Evolutionary conservation across 1,140 invertebrate genomes (phyloP), one percentile per base, ranked within the genome.

Genomic region (Trichonephila inaurata): DNA sequence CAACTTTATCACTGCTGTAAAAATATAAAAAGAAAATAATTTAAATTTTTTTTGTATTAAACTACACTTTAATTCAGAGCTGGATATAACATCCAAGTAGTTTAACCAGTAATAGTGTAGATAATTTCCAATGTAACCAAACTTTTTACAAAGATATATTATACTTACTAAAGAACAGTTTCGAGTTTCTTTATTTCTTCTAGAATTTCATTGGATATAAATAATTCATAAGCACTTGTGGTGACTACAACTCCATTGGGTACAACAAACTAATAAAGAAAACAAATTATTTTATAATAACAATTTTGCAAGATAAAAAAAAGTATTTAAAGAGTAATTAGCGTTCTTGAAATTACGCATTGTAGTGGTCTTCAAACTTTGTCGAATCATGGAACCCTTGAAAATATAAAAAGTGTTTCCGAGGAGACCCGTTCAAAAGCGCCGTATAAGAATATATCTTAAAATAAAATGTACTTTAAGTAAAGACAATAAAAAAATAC

Each of bases 201-300:
- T 8, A 82, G 2, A 21, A 66, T 58, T 24, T 66, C 16, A 18
- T 83, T n/a, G 10, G 90, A 66, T 1, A 72, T 2, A 12, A 93
- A 61, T 8, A 40, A n/a, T 66, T 88, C 16, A 60, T 94, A 96
- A 3, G 97, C 97, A 83, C 95, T 94, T 0, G 96, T 96, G 5
- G 97, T 97, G 2, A 97, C 90, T 94, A 97, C 97, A 94, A 97
- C 97, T 58, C 97, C 97, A 91, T 96, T 96, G 7, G 97, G 97
- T 2, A 97, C 96, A 12, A 44, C 40, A 86, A 94, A 89, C 58
- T 89, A 62, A 33, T 40, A 61, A 21, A 19, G 28, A 16, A 61
- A 33, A 77, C 10, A 51, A 10, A 51, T 51, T 64, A 18, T 2
- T 64, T 19, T 64, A 6, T 6, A 21, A 18, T 64, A 33, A 18